A percentile compares a stretch with the other conserved stretches of the same genome.
These are phyloP conservation scores for Physeter macrocephalus DNA, from an alignment of 2,113 vertebrate genomes.

Conservation along the genomic window DNA sequence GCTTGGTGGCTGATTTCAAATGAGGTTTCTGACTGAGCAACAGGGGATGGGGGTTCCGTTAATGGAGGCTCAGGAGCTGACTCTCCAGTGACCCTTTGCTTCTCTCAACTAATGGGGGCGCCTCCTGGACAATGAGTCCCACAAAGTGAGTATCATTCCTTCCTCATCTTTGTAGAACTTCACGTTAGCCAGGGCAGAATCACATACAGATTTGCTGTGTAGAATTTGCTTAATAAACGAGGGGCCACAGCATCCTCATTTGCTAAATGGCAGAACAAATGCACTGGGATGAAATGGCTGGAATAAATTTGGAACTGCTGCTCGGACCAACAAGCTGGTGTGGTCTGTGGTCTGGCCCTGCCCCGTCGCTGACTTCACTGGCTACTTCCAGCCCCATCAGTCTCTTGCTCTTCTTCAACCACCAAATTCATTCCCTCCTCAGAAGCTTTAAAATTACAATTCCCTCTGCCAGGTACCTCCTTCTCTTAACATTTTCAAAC, in stretches of 20 bases:
- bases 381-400: background rate
- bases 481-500: background rate
- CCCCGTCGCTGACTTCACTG: background rate
- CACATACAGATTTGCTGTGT: background rate
- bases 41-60: too few species aligned
- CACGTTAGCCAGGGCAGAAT: background rate
- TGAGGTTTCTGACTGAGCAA: background rate
- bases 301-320: background rate
- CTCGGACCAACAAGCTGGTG: accelerated
- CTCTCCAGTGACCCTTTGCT: background rate
- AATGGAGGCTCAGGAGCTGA: background rate
- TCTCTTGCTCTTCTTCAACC: background rate
- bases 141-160: background rate
- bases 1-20: background rate
- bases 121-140: background rate
- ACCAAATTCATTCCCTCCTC: background rate
- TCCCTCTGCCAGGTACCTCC: background rate
- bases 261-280: background rate
- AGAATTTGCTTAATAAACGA: background rate
- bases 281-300: background rate
- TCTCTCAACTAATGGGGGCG: background rate
- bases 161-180: background rate
- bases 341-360: background rate
- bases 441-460: background rate
- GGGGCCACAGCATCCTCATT: background rate